Conservation (phyloP, 2,888 invertebrate genomes). For the Salpingus planirostris region DNA sequence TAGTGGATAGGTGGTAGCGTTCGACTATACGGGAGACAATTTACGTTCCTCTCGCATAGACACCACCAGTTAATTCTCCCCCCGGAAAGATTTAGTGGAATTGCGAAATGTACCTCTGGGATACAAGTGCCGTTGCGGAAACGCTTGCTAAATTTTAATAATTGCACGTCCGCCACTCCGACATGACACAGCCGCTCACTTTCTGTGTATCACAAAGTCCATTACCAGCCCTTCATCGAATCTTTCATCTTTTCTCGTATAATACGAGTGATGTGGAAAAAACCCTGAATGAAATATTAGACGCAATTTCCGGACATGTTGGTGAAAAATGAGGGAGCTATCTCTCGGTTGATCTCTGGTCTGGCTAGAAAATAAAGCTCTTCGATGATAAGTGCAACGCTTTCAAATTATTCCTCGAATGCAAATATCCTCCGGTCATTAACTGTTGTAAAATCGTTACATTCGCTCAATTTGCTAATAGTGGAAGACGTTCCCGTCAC, state of each 20-base stretch:
- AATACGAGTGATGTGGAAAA: not conserved
- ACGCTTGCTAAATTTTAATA: not conserved
- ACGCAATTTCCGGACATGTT: too few relatives aligned
- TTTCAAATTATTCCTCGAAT: constrained; percentile 2
- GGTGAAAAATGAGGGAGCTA: too few relatives aligned
- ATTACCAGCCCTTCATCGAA: too few relatives aligned
- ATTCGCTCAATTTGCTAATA: too few relatives aligned
- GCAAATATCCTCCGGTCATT: constrained; percentile 4
- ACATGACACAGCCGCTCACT: too few relatives aligned
- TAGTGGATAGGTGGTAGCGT: not conserved
- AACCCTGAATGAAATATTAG: not conserved
- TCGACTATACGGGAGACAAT: constrained; percentile 2
- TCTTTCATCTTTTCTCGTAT: not conserved
- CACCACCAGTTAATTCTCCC: constrained; percentile 8
- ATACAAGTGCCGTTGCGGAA: constrained; percentile 1
- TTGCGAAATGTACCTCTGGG: constrained; percentile 6
- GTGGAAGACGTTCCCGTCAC: too few relatives aligned
- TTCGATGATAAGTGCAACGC: too few relatives aligned
- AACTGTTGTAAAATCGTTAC: constrained; percentile 4
- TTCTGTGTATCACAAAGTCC: too few relatives aligned
- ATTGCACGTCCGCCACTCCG: too few relatives aligned
- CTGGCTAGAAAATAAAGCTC: too few relatives aligned
- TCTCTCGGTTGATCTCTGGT: too few relatives aligned
- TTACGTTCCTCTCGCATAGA: constrained; percentile 3
- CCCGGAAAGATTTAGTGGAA: constrained; percentile 10